Conservation (phyloP, 2,888 invertebrate genomes). For the Globia sparganii region DNA sequence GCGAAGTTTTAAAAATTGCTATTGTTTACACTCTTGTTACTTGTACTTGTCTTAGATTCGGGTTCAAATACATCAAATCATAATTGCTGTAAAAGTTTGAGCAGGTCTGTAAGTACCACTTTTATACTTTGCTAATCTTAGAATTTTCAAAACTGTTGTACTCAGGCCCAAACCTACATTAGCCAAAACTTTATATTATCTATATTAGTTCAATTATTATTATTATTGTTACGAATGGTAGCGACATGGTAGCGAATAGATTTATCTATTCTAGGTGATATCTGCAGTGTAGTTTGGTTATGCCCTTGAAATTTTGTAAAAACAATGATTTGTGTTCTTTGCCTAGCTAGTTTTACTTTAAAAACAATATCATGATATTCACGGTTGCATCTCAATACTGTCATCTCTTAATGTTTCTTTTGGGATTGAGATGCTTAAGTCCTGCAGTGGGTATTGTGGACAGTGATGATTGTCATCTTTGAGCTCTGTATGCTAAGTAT, state of each 20-base stretch:
- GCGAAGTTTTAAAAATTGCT: constrained; percentile 32
- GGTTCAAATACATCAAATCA: neutral
- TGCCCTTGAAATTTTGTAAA: constrained; percentile 2
- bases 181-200: neutral
- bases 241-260: neutral
- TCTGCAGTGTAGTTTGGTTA: neutral
- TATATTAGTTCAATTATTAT: neutral
- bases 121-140: neutral
- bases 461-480: neutral
- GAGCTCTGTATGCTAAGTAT: neutral
- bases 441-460: neutral
- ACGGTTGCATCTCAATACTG: neutral
- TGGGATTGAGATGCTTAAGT: neutral
- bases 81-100: constrained; percentile 23
- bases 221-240: neutral
- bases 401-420: neutral
- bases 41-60: neutral
- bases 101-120: constrained; percentile 40
- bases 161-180: neutral
- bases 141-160: constrained; percentile 5
- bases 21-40: neutral
- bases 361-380: neutral
- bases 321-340: neutral
- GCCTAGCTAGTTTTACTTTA: neutral
- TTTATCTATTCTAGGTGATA: neutral